Conservation (phyloP, 2,113 vertebrate genomes). For the Hippotragus niger region DNA sequence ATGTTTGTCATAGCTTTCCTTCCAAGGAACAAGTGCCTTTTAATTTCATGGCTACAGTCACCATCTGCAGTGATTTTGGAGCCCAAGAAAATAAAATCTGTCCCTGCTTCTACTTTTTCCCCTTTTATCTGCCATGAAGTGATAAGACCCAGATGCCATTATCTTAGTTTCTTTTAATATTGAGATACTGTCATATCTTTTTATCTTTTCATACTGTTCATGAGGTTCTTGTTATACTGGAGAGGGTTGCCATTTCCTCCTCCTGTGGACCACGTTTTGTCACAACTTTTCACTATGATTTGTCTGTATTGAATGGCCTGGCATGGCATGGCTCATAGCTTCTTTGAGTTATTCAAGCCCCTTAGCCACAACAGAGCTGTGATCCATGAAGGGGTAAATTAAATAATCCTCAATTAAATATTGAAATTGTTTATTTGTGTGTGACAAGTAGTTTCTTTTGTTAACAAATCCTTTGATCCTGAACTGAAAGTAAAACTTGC, state of each 20-base stretch:
- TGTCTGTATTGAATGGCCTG: background rate
- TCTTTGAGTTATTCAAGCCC: background rate
- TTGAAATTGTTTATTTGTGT: background rate
- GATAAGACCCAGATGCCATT: background rate
- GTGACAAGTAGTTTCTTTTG: background rate
- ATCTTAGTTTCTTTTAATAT: background rate
- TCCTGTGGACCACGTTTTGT: background rate
- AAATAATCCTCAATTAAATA: background rate
- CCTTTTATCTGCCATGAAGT: background rate
- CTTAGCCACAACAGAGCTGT: background rate
- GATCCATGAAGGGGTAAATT: background rate
- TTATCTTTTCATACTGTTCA: background rate
- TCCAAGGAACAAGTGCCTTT: background rate
- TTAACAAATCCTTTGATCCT: background rate
- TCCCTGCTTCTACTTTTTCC: background rate
- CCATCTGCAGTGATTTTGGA: background rate
- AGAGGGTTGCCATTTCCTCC: background rate
- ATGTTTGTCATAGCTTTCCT: background rate
- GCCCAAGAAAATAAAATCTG: background rate
- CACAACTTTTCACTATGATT: background rate
- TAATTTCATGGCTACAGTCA: background rate
- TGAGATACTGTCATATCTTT: background rate
- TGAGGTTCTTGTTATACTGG: background rate
- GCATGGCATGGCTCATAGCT: background rate
- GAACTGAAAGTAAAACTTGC: background rate